Base-by-base conservation (phyloP, 2,888 invertebrate species). In the Ischnus inquisitorius region DNA sequence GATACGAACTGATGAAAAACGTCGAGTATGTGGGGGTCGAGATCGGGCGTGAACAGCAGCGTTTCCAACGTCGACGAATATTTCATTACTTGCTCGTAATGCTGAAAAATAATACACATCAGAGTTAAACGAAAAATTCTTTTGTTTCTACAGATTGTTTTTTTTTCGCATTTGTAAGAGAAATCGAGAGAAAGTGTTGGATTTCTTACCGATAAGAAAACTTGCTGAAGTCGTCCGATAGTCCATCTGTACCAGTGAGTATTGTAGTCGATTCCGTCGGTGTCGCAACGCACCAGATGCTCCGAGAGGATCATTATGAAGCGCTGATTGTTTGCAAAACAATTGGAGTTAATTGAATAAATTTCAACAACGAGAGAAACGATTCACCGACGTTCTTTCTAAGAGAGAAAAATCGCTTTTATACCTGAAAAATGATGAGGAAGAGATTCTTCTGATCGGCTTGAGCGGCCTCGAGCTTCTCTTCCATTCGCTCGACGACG, bases 281-380 rank as follows among this genome's bases (percentile, higher is more conserved):
- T 97, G 94, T 99, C 99, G 93, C 97, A 97, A 82, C 97, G 95
- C 75, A 98, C 97, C 90, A 99, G 95, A 94, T 99, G 99, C 93
- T 99, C 99, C 0, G 98, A 98, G 87, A 99, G 95, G 89, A 99
- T 98, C 97, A 99, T 99, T 88, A 99, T 99, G 94, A 99, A 99
- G 83, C 99, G 96, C 95, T 96, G 93, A 28, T n/a, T 5, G 25
- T 51, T 72, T 34, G 8, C 19, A 93, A 93, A 79, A 84, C 62
- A 80, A 77, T 79, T 79, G 68, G 6, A 62, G 65, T 62, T 28
- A 16, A 46, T 46, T 5, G 22, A 72, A 72, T 10, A 1, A 2
- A 14, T 67, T 43, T 19, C 8, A 4, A 57, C 2, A 57, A 3
- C 22, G 25, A 57, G 14, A 57, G 14, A 57, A 10, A 10, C 57